Percentiles rank a stretch among this genome's conserved stretches.
phyloP scores from a whole-genome alignment of 1,140 invertebrate species.

The Pentalonia nigronervosa region DNA sequence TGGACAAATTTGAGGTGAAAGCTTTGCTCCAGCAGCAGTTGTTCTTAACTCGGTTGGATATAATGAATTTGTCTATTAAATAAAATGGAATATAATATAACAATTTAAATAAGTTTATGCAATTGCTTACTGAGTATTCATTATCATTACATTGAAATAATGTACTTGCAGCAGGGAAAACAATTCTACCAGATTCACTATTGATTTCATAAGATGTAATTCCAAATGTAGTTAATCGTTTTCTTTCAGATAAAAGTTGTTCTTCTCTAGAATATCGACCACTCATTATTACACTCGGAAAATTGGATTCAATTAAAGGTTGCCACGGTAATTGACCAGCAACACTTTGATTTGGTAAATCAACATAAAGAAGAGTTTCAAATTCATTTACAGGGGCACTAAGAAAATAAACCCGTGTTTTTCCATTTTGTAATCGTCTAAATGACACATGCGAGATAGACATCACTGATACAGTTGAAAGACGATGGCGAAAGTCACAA shows the following conservation, averaged over 20 bases:
- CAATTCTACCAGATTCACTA: constrained; percentile 78
- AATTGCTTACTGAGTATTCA: constrained; percentile 70
- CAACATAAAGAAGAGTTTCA: constrained; percentile 87
- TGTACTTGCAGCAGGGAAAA: constrained; percentile 88
- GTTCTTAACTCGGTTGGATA: constrained; percentile 77
- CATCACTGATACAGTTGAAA: constrained; percentile 76
- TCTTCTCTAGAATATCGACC: constrained; percentile 82
- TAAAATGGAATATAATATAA: constrained; percentile 26
- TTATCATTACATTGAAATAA: constrained; percentile 82
- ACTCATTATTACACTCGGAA: constrained; percentile 69
- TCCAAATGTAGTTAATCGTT: constrained; percentile 88
- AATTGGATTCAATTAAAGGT: constrained; percentile 75
- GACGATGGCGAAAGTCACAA: constrained; percentile 79
- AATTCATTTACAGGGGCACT: constrained; percentile 82
- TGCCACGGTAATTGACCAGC: constrained; percentile 72
- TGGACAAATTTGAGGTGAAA: constrained; percentile 93
- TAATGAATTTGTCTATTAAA: constrained; percentile 71
- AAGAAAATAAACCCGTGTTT: constrained; percentile 87
- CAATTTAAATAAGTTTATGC: background rate
- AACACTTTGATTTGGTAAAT: constrained; percentile 70
- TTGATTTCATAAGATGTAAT: constrained; percentile 93
- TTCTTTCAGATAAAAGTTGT: constrained; percentile 88
- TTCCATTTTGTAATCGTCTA: constrained; percentile 76
- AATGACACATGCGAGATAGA: constrained; percentile 83
- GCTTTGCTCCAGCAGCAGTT: constrained; percentile 71